Conservation (phyloP, 2,888 invertebrate genomes). For the Chymomyza amoena region DNA sequence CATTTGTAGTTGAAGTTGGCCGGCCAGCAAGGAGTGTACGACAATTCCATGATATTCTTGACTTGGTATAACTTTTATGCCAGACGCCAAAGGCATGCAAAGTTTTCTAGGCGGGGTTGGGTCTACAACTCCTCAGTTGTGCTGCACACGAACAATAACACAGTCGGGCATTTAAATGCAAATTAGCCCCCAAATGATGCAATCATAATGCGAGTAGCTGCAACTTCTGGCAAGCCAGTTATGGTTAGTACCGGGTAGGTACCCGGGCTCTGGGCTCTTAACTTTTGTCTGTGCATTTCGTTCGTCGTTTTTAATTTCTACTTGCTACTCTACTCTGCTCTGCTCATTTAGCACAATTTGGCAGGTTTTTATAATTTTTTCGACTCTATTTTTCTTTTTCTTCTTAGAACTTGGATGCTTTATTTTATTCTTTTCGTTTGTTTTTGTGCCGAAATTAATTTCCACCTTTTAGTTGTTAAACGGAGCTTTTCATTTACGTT, state of each 20-base stretch:
- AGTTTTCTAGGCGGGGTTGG: slow-evolving; percentile 10
- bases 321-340: slow-evolving; percentile 35
- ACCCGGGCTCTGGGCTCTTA: neutral
- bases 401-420: neutral
- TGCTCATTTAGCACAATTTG: slow-evolving; percentile 69
- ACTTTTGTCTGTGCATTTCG: slow-evolving; percentile 26
- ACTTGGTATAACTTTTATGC: slow-evolving; percentile 64
- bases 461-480: slow-evolving; percentile 58
- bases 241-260: neutral
- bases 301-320: slow-evolving; percentile 61
- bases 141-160: slow-evolving; percentile 67
- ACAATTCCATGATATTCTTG: slow-evolving; percentile 66
- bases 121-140: slow-evolving; percentile 17
- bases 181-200: slow-evolving; percentile 72
- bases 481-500: slow-evolving; percentile 16
- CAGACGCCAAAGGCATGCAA: slow-evolving; percentile 13
- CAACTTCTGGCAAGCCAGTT: slow-evolving; percentile 4
- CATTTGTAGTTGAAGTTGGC: neutral
- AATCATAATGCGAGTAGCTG: slow-evolving; percentile 65
- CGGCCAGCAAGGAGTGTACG: slow-evolving; percentile 42
- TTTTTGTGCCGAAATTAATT: slow-evolving; percentile 52
- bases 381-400: neutral
- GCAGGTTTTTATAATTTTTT: slow-evolving; percentile 55
- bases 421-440: neutral
- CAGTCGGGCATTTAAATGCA: slow-evolving; percentile 71